Base-by-base conservation (phyloP, 2,113 vertebrate genomes). In the Stegastes partitus region DNA sequence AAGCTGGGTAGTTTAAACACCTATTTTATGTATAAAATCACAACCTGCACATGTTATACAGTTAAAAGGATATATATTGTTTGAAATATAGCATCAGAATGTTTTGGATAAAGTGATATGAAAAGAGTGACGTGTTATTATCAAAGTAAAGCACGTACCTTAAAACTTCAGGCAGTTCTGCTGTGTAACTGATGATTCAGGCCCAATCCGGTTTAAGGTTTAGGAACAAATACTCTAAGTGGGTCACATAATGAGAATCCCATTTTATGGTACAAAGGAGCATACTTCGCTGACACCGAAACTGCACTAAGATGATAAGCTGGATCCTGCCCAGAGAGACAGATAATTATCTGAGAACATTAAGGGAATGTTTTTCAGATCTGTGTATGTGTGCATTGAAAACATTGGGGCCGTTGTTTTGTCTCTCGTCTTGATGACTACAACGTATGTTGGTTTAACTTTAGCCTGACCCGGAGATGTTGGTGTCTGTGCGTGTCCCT, bases 391-490 rank as follows among this genome's bases (percentile, higher is more conserved):
- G 63, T 64, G 59, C 47, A 28, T 22, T 25, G 54, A 58, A 61
- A 73, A 58, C 1, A 7, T 49, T 10, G 3, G 6, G 25, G 22
- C 4, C 23, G 16, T 77, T 88, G 86, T 89, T 82, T 87, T 89
- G 85, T 87, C 84, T 89, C 3, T 1, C 11, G 65, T 84, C 66
- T 75, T 71, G 65, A 79, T 79, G 79, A 82, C 63, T 53, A 18
- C 64, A 16, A 66, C 63, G 23, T 4, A 5, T 71, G 79, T 74
- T 71, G 54, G 44, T 78, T 83, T 82, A 77, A 64, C 76, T 82
- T 87, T 84, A 69, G 68, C 85, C 11, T 70, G 70, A 87, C 83
- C 74, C 34, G 25, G 74, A 84, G 64, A 79, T 81, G 77, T 81
- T 74, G 59, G 18, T 57, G 26, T 51, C 42, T 63, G 47, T 50